Evolutionary conservation across 2,113 vertebrate species (phyloP).

Genomic region (Sialia sialis): DNA sequence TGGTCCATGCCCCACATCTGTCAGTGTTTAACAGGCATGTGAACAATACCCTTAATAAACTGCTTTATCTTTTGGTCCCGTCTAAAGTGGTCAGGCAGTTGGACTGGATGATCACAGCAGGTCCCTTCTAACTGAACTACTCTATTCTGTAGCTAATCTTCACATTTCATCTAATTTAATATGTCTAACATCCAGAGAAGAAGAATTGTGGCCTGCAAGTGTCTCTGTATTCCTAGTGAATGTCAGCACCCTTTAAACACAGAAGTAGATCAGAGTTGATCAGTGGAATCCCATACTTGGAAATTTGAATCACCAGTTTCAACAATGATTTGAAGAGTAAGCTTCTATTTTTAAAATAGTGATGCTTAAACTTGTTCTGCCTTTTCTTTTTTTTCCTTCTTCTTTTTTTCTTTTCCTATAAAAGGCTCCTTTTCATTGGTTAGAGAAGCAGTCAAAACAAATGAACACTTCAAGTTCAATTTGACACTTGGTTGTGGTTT

Average conservation of each 20-base stretch:
- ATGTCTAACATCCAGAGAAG: not conserved
- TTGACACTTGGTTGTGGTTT: not conserved
- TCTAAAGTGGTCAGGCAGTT: not conserved
- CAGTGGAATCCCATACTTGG: not conserved
- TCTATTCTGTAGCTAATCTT: not conserved
- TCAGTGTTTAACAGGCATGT: not conserved
- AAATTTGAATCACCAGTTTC: not conserved
- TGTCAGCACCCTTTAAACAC: not conserved
- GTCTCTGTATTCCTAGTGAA: not conserved
- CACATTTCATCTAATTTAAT: not conserved
- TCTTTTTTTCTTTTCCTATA: not conserved
- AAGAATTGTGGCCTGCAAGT: not conserved
- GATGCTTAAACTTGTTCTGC: not conserved
- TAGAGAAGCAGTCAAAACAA: not conserved
- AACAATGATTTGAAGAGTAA: not conserved
- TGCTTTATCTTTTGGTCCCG: not conserved
- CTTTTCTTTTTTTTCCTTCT: not conserved
- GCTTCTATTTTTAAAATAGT: conserved; percentile 2
- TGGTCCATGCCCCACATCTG: not conserved
- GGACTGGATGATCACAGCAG: not conserved
- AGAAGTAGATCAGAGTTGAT: not conserved
- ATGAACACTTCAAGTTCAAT: not conserved
- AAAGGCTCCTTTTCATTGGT: not conserved
- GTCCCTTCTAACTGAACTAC: not conserved
- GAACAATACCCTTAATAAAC: not conserved